Percentiles rank a stretch among this genome's conserved stretches.
phyloP scores from a whole-genome alignment of 2,797 vertebrate genomes.

The Valencia hispanica region DNA sequence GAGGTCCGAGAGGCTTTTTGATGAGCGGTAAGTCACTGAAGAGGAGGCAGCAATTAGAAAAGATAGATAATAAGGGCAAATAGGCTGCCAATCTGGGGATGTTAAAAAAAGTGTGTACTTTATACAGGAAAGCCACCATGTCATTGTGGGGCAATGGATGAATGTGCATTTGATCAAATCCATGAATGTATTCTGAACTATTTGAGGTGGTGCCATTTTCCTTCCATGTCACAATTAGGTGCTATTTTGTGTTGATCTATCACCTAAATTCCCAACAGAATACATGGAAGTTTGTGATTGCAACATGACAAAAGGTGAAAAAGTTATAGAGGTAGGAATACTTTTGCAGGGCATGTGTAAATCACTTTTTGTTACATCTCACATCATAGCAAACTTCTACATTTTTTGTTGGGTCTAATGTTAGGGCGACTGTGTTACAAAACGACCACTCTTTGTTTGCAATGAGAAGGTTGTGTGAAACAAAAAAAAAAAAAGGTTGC shows the following conservation, averaged over 20 bases:
- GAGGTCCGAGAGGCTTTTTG: slow-evolving; percentile 30
- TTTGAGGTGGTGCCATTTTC: not conserved
- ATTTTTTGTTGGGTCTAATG: not conserved
- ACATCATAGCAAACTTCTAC: not conserved
- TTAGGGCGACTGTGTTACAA: not conserved
- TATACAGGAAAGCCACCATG: not conserved
- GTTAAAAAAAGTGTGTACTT: not conserved
- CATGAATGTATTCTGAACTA: not conserved
- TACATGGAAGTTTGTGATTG: not conserved
- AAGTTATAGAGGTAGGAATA: not conserved
- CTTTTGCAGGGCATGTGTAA: not conserved
- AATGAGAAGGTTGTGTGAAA: not conserved
- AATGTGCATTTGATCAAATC: not conserved
- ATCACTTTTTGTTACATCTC: not conserved
- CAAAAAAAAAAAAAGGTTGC: not conserved
- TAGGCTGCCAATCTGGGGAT: slow-evolving; percentile 9
- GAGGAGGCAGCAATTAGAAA: slow-evolving; percentile 24
- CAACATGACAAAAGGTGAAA: not conserved
- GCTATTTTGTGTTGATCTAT: not conserved
- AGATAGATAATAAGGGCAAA: slow-evolving; percentile 13
- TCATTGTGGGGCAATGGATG: not conserved
- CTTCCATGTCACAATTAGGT: not conserved
- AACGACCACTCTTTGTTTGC: not conserved
- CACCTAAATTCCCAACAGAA: not conserved
- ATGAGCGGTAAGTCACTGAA: slow-evolving; percentile 29